Percentiles rank a stretch among this genome's conserved stretches.
Evolutionary conservation across 2,113 vertebrate species (phyloP).

Genomic region (Phainopepla nitens): DNA sequence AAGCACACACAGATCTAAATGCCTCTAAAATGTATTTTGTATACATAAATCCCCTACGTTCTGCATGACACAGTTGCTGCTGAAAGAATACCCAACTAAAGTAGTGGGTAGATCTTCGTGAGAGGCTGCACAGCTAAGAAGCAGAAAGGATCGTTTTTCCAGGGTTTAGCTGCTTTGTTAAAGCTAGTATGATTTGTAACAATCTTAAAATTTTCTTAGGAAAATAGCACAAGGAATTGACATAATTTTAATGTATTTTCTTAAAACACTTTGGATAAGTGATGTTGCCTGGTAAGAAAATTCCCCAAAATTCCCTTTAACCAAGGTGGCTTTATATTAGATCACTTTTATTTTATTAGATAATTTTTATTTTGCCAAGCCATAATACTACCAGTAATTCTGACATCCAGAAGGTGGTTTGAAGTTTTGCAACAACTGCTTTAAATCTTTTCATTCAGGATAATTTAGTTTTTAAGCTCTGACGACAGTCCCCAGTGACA

Average conservation of each 20-base stretch:
- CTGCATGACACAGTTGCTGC: neutral
- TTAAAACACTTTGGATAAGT: neutral
- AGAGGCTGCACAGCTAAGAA: neutral
- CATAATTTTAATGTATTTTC: neutral
- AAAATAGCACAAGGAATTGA: neutral
- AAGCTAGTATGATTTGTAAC: neutral
- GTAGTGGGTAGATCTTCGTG: neutral
- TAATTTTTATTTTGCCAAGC: neutral
- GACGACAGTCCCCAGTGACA: neutral
- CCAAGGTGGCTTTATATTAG: neutral
- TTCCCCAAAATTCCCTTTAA: neutral
- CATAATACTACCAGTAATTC: neutral
- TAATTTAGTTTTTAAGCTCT: neutral
- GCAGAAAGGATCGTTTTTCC: neutral
- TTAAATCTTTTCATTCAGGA: neutral
- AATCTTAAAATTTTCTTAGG: neutral
- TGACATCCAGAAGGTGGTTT: neutral
- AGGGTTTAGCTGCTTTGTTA: neutral
- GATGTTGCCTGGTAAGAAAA: neutral
- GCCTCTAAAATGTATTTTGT: constrained; percentile 21
- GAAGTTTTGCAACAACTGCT: neutral
- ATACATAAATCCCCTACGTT: neutral
- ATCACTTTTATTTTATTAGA: neutral
- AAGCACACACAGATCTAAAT: constrained; percentile 5
- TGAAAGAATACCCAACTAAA: neutral